These are phyloP conservation scores for Pristiophorus japonicus DNA, from an alignment of 2,113 vertebrate genomes.

Conservation along the genomic window DNA sequence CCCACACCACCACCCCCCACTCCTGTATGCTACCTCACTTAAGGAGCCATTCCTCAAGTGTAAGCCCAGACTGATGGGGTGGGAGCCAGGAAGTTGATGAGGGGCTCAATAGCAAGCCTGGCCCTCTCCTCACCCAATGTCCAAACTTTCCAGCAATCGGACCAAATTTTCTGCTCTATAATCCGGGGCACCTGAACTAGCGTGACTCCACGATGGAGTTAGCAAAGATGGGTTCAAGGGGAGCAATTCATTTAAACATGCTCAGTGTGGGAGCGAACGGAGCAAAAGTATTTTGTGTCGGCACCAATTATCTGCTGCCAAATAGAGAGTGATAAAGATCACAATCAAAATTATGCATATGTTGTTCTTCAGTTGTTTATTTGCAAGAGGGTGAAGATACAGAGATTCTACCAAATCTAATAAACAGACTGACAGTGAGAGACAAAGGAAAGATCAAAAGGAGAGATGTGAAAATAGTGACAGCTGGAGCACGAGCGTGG, in stretches of 20 bases:
- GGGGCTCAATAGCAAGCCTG: neutral
- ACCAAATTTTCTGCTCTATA: neutral
- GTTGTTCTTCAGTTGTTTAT: neutral
- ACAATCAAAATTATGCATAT: neutral
- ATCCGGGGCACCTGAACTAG: neutral
- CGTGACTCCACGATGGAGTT: neutral
- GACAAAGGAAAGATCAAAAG: neutral
- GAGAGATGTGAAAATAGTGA: neutral
- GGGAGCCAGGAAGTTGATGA: neutral
- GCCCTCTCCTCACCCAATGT: neutral
- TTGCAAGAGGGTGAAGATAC: neutral
- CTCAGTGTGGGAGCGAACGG: neutral
- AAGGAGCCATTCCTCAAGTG: neutral
- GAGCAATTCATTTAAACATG: neutral
- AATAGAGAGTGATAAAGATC: neutral
- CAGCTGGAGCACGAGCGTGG: neutral
- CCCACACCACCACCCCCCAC: too few relatives aligned
- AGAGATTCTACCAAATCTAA: neutral
- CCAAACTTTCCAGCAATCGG: neutral
- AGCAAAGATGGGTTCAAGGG: neutral
- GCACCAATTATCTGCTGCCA: neutral
- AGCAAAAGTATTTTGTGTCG: neutral
- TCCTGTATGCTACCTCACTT: neutral
- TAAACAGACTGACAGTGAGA: neutral
- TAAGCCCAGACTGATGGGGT: neutral